Evolutionary conservation across 2,113 vertebrate species (phyloP), one percentile per base, ranked within the genome.

Genomic region (Formicarius rufipectus): DNA sequence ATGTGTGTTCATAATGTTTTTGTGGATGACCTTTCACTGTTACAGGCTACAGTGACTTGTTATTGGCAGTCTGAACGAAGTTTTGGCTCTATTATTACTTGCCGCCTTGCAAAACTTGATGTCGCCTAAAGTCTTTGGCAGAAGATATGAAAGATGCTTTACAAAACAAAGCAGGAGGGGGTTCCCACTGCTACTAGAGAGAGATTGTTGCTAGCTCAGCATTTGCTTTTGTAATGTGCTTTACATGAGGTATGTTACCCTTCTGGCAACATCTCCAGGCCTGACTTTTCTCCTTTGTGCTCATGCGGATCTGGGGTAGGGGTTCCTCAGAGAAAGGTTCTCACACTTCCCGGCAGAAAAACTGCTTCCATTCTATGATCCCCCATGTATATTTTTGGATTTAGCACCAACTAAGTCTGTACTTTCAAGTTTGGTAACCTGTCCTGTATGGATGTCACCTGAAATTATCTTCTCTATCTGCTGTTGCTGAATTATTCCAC

Each of bases 61-160:
- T 84, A 79, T 62, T 96, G 91, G 78, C 93, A 93, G 88, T 50
- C 73, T 95, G 84, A 81, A 87, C 69, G 69, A 84, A 78, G 88
- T 87, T 90, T 93, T 97, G 85, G 88, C 93, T 94, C 90, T 72
- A 60, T 78, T 92, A 87, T 72, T 92, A 78, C 80, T 89, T 0
- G 33, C 40, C 96, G 93, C 69, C 76, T 95, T 96, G 92, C 93
- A 95, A 94, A 97, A 95, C 87, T 93, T 76, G 62, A 84, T 93
- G 89, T 94, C 56, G 81, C 90, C 93, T 94, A 30, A 92, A 94
- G 92, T 90, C 95, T 95, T 96, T 95, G 95, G 95, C 95, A 96
- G 90, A 95, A 95, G 95, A 96, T 95, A 95, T 95, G 91, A 97
- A 95, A 97, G 93, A 93, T 95, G 68, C 76, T 95, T 96, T 82